Evolutionary conservation across 2,113 vertebrate genomes (phyloP), one percentile per base, ranked within the genome.

Genomic region (Carassius carassius): DNA sequence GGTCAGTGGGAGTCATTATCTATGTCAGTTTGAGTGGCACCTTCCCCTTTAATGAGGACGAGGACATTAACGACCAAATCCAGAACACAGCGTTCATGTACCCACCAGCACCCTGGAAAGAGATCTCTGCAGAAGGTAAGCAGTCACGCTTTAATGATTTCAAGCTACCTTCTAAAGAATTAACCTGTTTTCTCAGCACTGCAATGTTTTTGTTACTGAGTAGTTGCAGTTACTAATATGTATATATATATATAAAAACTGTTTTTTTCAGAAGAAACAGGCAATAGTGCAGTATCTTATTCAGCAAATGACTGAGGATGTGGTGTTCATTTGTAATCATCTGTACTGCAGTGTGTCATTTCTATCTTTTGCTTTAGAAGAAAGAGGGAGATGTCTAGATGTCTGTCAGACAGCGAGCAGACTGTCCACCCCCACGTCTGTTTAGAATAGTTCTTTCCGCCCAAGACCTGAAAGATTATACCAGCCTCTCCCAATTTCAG

Each of bases 61-160:
- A 99, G 91, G 98, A 99, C 91, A 99, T 99, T 87, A 99, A 98
- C 11, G 98, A 99, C 90, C 98, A 99, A 92, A 99, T 99, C 90
- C 97, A 99, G 94, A 99, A 99, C 7, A 97, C 98, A 84, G 98
- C 97, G 2, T 99, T 99, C 93, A 99, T 99, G 98, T 99, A 99
- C 90, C 98, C 98, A 17, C 96, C 97, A 67, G 95, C 96, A 54
- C 98, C 97, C 65, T 99, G 98, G 98, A 98, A 95, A 92, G 97
- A 99, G 88, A 98, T 99, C 87, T 99, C 98, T 58, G 86, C 95
- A 65, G 97, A 99, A 93, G 97, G 98, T 98, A 95, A 93, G 85
- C 2, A 62, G 56, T 5, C 12, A 4, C 5, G 5, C 23, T 63
- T 62, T 63, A 63, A 11, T 65, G 62, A 13, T 65, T 29, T 29